Base-by-base conservation (phyloP, 1,140 invertebrate species). In the Pteromalus puparum region DNA sequence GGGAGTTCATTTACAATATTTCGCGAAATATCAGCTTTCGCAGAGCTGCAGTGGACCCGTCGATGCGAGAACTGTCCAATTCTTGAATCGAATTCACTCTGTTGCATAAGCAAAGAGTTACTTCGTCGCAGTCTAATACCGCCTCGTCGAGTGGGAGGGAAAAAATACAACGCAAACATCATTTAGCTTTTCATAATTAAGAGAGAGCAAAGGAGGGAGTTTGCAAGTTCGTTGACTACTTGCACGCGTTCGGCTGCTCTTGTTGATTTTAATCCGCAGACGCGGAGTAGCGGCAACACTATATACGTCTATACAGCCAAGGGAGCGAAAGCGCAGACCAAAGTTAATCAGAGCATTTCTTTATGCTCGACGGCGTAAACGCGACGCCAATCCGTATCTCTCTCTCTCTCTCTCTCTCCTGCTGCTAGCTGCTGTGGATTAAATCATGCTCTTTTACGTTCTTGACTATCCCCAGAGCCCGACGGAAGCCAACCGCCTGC, bases 271-370 rank as follows among this genome's bases (percentile, higher is more conserved):
- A 87, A 87, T 89, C 77, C 83, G 81, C 76, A 85, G 81, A 61
- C 21, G 53, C 18, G 18, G 3, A 61, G 53, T 61, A n/a, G 21
- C 53, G n/a, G 21, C 53, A 21, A n/a, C 18, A 5, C 18, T 61
- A 61, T 61, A 61, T 5, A n/a, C 12, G 15, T 48, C 46, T 48
- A n/a, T n/a, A 18, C 46, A 61, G 21, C 21, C 53, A 61, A 46
- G 75, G 76, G 80, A 81, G 83, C 73, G 77, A 82, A 70, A 70
- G 76, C 78, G 42, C 68, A 77, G 84, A 86, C 81, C 87, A 85
- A 88, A 90, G 87, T 90, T 90, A 89, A 89, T 90, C 88, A 88
- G 87, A 87, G 87, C 87, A 88, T 87, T 90, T 89, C 87, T 90
- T 89, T 88, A 87, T 87, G 87, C 86, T 74, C 78, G 83, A 81